phyloP scores from a whole-genome alignment of 2,797 vertebrate species.

The Acrossocheilus wenchowensis region DNA sequence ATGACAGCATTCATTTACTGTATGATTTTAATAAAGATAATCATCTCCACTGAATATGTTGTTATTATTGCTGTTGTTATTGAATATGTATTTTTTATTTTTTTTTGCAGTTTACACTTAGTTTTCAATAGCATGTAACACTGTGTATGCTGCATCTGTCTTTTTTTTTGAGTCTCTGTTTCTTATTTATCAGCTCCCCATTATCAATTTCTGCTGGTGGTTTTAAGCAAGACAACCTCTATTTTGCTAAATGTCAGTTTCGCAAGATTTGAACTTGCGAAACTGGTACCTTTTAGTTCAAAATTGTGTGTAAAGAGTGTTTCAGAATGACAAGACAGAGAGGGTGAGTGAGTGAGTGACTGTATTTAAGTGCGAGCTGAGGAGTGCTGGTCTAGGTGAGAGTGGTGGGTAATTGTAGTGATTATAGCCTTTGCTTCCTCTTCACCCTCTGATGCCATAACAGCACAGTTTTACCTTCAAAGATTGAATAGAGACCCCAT shows the following conservation, averaged over 20 bases:
- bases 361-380: slow-evolving; percentile 43
- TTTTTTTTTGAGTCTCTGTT: neutral
- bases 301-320: slow-evolving; percentile 22
- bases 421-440: slow-evolving; percentile 77
- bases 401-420: slow-evolving; percentile 54
- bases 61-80: neutral
- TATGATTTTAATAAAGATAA: neutral
- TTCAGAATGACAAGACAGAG: neutral
- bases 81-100: neutral
- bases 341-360: slow-evolving; percentile 33
- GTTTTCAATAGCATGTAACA: neutral
- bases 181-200: slow-evolving; percentile 10
- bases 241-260: slow-evolving; percentile 18
- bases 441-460: slow-evolving; percentile 55
- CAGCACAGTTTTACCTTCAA: slow-evolving; percentile 51
- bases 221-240: slow-evolving; percentile 23
- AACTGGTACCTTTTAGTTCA: slow-evolving; percentile 23
- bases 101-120: neutral
- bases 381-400: slow-evolving; percentile 36
- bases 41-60: neutral
- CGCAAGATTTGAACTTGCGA: neutral
- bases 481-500: slow-evolving; percentile 51
- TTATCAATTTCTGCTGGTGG: slow-evolving; percentile 13
- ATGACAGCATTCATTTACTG: neutral
- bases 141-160: neutral